Evolutionary conservation across 2,888 invertebrate genomes (phyloP).

Genomic region (Rotaria socialis): DNA sequence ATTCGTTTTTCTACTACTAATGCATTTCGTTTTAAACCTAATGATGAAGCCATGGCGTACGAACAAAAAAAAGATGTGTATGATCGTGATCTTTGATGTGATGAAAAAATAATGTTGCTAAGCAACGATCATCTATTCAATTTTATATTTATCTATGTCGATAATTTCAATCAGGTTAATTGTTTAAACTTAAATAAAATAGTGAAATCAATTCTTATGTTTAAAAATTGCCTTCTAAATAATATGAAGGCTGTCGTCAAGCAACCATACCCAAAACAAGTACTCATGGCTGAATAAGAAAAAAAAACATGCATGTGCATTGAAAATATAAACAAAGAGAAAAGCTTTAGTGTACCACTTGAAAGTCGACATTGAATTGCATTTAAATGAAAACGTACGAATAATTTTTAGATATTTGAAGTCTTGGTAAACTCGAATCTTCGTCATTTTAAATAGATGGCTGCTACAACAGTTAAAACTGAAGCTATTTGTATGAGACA

Average conservation of each 20-base stretch:
- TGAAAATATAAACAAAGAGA: not conserved
- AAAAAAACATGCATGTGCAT: not conserved
- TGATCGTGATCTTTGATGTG: not conserved
- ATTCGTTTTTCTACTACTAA: not conserved
- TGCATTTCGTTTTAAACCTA: not conserved
- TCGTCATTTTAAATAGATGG: not conserved
- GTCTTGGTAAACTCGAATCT: not conserved
- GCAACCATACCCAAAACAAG: not conserved
- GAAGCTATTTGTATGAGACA: not conserved
- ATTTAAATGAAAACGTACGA: not conserved
- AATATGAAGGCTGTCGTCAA: not conserved
- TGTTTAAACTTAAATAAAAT: not conserved
- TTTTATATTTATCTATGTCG: not conserved
- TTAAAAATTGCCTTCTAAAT: not conserved
- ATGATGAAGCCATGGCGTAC: not conserved
- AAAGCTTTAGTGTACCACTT: constrained; percentile 6
- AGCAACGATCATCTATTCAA: not conserved
- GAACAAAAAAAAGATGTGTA: not conserved
- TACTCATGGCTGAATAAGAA: not conserved
- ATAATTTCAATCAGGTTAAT: not conserved
- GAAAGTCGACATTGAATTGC: not conserved
- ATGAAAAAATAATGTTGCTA: not conserved
- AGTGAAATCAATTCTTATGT: not conserved
- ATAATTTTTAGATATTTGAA: not conserved
- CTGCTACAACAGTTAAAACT: not conserved